Percentiles rank a stretch among this genome's conserved stretches.
Conservation (phyloP, 1,140 invertebrate genomes). For the Liolophura sinensis region DNA sequence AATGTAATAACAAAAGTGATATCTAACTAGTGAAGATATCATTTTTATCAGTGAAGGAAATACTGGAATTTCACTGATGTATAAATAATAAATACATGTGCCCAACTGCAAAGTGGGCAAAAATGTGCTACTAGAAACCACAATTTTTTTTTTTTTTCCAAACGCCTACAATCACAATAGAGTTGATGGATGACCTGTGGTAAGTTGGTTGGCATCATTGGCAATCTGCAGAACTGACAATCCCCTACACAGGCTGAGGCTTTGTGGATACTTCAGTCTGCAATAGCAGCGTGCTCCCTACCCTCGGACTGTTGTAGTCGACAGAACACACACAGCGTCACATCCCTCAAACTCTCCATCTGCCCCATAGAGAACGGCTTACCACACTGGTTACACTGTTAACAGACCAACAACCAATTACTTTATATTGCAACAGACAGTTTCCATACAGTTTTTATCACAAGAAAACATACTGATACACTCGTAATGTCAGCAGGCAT, state of each 20-base stretch:
- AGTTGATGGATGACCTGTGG: too few relatives aligned
- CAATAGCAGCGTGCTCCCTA: background rate
- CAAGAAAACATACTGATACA: background rate
- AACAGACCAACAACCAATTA: constrained; percentile 12
- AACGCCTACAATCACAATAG: too few relatives aligned
- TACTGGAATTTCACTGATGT: too few relatives aligned
- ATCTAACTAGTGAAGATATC: too few relatives aligned
- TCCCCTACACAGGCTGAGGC: background rate
- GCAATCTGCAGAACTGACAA: too few relatives aligned
- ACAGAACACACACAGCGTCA: constrained; percentile 56
- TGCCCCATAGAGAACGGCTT: constrained; percentile 56
- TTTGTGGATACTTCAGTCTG: background rate
- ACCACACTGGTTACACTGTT: constrained; percentile 52
- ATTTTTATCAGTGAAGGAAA: too few relatives aligned
- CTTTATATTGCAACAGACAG: background rate
- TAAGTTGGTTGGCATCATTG: too few relatives aligned
- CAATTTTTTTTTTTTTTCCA: too few relatives aligned
- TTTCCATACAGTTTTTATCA: background rate
- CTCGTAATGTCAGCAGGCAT: background rate
- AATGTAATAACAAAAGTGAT: too few relatives aligned
- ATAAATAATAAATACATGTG: too few relatives aligned
- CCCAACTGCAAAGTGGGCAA: too few relatives aligned
- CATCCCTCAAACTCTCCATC: constrained; percentile 41
- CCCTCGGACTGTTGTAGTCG: constrained; percentile 38
- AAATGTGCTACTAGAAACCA: too few relatives aligned